phyloP scores from a whole-genome alignment of 2,888 invertebrate species.

The Meloe dianella region DNA sequence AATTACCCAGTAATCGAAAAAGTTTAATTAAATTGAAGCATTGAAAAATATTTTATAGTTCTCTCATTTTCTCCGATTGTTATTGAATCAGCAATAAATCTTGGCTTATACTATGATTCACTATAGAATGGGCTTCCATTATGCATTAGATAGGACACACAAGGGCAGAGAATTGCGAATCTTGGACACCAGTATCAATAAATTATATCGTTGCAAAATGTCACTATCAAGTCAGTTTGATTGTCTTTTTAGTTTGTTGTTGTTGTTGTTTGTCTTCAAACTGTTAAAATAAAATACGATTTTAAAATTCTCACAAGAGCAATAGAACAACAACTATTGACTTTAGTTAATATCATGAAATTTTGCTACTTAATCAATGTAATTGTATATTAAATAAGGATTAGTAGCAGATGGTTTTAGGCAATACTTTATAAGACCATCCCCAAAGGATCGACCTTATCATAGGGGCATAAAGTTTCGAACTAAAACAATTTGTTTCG shows the following conservation, averaged over 20 bases:
- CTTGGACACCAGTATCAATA: neutral
- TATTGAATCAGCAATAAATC: neutral
- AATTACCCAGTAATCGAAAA: no score
- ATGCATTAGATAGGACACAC: neutral
- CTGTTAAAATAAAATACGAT: neutral
- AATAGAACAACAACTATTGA: neutral
- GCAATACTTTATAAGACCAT: neutral
- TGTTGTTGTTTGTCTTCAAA: neutral
- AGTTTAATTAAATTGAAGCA: no score
- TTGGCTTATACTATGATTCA: neutral
- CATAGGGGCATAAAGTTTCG: neutral
- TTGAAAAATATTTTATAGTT: no score
- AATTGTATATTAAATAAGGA: neutral
- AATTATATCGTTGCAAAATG: neutral
- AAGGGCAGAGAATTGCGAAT: neutral
- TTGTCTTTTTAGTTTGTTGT: neutral
- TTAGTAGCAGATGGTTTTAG: conserved; percentile 2
- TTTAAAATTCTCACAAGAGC: neutral
- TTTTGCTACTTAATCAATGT: conserved; percentile 7
- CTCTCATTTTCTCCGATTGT: no score
- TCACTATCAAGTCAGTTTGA: neutral
- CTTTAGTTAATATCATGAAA: neutral
- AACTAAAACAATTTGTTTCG: conserved; percentile 6
- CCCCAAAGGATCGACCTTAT: neutral
- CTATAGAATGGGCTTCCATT: neutral